These are phyloP conservation scores for Merops nubicus DNA, from an alignment of 2,113 vertebrate species.

Conservation along the genomic window DNA sequence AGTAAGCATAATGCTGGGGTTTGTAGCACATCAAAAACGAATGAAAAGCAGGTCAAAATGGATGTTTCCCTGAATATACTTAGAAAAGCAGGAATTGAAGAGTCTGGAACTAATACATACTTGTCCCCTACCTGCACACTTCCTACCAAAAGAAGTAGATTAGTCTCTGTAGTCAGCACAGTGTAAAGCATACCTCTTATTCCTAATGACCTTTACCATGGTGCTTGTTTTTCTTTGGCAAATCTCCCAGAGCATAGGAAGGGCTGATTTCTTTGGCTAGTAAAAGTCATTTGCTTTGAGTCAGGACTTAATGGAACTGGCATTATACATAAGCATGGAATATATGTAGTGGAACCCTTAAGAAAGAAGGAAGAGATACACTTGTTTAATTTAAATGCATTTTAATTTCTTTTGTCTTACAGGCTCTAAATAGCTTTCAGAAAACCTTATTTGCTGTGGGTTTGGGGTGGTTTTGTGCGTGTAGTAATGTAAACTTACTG, in stretches of 20 bases:
- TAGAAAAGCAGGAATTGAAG: neutral
- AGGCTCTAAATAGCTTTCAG: neutral
- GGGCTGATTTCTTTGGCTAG: constrained; percentile 1
- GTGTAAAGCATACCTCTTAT: neutral
- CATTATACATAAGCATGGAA: neutral
- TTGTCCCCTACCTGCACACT: neutral
- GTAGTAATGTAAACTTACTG: neutral
- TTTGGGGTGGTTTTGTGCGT: neutral
- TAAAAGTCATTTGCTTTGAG: neutral
- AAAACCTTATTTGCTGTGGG: neutral
- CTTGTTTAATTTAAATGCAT: neutral
- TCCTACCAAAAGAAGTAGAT: neutral
- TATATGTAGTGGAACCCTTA: neutral
- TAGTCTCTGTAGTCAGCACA: neutral
- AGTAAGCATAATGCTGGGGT: neutral
- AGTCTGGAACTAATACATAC: neutral
- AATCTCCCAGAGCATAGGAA: neutral
- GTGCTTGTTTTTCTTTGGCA: constrained; percentile 23
- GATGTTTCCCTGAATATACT: neutral
- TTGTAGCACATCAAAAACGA: neutral
- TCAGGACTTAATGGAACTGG: neutral
- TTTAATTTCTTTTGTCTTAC: neutral
- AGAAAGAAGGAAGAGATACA: neutral
- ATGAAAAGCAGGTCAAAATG: constrained; percentile 36
- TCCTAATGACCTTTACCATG: constrained; percentile 1